phyloP scores from a whole-genome alignment of 2,888 invertebrate species.

The Drosophila neotestacea region DNA sequence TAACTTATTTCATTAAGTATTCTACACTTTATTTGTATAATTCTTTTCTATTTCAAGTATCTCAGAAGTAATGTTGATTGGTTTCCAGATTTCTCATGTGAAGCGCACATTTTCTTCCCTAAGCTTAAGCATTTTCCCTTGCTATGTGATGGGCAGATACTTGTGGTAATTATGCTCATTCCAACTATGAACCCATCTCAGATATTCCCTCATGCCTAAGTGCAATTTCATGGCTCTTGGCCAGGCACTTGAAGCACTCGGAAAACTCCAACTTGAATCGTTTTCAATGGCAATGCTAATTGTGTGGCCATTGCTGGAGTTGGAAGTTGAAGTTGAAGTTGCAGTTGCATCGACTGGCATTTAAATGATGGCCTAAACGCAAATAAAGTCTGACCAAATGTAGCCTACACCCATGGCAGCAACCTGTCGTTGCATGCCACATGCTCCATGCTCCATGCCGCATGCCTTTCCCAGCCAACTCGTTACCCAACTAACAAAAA shows the following conservation, averaged over 20 bases:
- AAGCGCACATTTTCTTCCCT: not conserved
- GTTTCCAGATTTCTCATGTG: not conserved
- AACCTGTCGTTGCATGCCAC: conserved; percentile 32
- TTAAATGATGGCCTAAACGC: conserved; percentile 68
- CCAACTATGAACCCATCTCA: not conserved
- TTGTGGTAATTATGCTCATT: conserved; percentile 46
- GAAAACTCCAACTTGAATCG: conserved; percentile 19
- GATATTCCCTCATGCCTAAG: not conserved
- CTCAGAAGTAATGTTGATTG: no score
- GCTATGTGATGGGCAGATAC: not conserved
- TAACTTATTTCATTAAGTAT: no score
- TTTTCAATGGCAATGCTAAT: conserved; percentile 55
- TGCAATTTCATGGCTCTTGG: conserved; percentile 49
- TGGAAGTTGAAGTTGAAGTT: conserved; percentile 1
- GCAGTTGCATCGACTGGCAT: conserved; percentile 42
- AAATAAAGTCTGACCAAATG: conserved; percentile 38
- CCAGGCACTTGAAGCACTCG: conserved; percentile 40
- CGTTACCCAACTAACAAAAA: conserved; percentile 37
- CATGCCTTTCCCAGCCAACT: conserved; percentile 20
- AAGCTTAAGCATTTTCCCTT: not conserved
- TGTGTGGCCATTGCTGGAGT: conserved; percentile 40
- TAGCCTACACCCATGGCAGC: conserved; percentile 29
- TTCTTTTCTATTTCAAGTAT: no score
- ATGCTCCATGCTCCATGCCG: conserved; percentile 6
- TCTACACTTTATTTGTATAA: no score